Base-by-base conservation (phyloP, 2,797 vertebrate genomes). In the Sebastes itinus region DNA sequence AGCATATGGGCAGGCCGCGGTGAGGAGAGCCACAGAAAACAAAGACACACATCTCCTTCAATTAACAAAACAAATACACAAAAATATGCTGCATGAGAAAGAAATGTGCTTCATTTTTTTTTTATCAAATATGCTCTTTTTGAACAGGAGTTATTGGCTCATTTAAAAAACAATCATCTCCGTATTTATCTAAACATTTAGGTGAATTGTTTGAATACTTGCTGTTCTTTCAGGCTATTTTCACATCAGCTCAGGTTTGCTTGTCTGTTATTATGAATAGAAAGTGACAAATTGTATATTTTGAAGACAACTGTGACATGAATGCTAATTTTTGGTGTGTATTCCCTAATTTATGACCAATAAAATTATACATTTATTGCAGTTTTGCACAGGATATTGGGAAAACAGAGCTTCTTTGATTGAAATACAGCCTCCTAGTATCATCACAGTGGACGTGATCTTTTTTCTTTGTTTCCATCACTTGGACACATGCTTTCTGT, bases 1-100 rank as follows among this genome's bases (percentile, higher is more conserved):
- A 94, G 72, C 95, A 94, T 56, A 91, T 95, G 95, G 77, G 71
- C 38, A 46, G 81, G 78, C 86, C 81, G 56, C 78, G 82, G 90
- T 9, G 83, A 87, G 84, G 78, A 72, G 81, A 87, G 77, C 72
- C 83, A 62, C 84, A 72, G 82, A 82, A 91, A 88, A 88, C 87
- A 93, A 90, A 92, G 83, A 83, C 78, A 82, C 87, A 90, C 87
- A 87, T 78, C 83, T 83, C 76, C 78, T 75, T 82, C 71, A 87
- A 87, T 92, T 84, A 90, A 81, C 69, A 83, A 88, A 85, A 89
- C 83, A 93, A 89, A 88, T 72, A 87, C 46, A 81, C 68, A 81
- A 59, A 81, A 73, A 75, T 46, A 72, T 38, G 14, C 61, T 49
- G 70, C 54, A 56, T 13, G 46, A 73, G 16, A 58, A 22, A 79